Conservation (phyloP, 2,113 vertebrate genomes). For the Caranx melampygus region DNA sequence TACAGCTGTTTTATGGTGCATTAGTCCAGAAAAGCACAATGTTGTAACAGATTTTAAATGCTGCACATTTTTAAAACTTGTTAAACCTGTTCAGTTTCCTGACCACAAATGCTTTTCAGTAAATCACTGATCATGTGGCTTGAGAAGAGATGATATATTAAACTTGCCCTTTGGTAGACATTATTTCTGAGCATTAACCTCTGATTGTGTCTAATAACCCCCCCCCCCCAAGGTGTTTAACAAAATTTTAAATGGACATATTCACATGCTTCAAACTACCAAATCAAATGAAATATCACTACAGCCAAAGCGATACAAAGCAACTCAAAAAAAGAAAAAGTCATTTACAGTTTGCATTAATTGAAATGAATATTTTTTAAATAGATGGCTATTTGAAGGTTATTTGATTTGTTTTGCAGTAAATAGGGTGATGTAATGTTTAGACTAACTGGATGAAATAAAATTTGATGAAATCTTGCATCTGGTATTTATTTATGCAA, state of each 20-base stretch:
- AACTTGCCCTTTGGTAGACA: constrained; percentile 14
- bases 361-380: constrained; percentile 53
- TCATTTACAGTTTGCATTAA: constrained; percentile 58
- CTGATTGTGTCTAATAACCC: constrained; percentile 19
- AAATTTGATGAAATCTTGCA: constrained; percentile 72
- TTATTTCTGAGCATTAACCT: constrained; percentile 10
- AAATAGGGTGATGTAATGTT: constrained; percentile 79
- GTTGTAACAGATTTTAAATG: constrained; percentile 51
- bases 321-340: constrained; percentile 33
- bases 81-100: constrained; percentile 37
- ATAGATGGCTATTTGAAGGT: constrained; percentile 58
- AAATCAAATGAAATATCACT: constrained; percentile 49
- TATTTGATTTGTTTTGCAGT: constrained; percentile 71
- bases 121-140: constrained; percentile 10
- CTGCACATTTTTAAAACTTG: constrained; percentile 58
- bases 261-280: constrained; percentile 37
- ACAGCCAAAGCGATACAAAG: constrained; percentile 64
- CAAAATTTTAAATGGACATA: constrained; percentile 9
- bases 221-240: constrained; percentile 1
- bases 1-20: constrained; percentile 40
- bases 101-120: constrained; percentile 11
- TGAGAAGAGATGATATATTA: constrained; percentile 2
- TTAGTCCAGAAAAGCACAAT: constrained; percentile 70
- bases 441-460: constrained; percentile 82
- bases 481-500: neutral